These are phyloP conservation scores for Chouioia cunea DNA, from an alignment of 2,888 invertebrate species.

Conservation along the genomic window DNA sequence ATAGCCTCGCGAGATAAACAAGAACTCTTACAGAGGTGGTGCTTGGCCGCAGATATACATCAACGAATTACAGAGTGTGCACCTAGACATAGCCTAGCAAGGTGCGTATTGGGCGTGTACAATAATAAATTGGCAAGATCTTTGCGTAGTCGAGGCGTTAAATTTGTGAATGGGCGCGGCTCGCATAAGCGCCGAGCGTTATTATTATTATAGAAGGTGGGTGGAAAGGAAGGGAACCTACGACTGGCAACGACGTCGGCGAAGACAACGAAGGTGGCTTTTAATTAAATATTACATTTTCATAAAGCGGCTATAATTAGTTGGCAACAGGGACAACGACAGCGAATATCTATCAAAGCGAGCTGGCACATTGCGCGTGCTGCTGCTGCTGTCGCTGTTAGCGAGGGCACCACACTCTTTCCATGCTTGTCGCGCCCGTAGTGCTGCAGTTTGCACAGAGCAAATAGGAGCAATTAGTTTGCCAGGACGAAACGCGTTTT, in stretches of 20 bases:
- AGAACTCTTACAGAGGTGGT: too few species aligned
- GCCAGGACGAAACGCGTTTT: constrained; percentile 37
- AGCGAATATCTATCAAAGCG: constrained; percentile 41
- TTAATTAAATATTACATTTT: constrained; percentile 49
- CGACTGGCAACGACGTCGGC: too few species aligned
- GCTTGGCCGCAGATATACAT: too few species aligned
- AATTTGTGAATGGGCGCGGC: too few species aligned
- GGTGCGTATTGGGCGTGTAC: too few species aligned
- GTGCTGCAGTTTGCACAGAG: constrained; percentile 15
- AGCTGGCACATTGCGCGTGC: constrained; percentile 15
- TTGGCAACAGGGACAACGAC: constrained; percentile 36
- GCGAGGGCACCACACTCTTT: neutral
- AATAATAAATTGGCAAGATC: too few species aligned
- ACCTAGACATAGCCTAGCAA: too few species aligned
- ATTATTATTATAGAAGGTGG: constrained; percentile 6
- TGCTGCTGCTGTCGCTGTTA: neutral
- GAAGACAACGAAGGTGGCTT: constrained; percentile 14
- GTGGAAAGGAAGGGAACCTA: too few species aligned
- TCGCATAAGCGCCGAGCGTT: neutral
- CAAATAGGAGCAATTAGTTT: constrained; percentile 43
- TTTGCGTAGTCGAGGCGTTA: too few species aligned
- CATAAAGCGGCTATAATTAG: constrained; percentile 46
- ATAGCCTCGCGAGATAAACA: too few species aligned
- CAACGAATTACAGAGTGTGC: too few species aligned
- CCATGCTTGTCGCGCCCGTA: neutral